These are phyloP conservation scores for Heteropelma amictum DNA, from an alignment of 2,888 invertebrate species.

Conservation along the genomic window DNA sequence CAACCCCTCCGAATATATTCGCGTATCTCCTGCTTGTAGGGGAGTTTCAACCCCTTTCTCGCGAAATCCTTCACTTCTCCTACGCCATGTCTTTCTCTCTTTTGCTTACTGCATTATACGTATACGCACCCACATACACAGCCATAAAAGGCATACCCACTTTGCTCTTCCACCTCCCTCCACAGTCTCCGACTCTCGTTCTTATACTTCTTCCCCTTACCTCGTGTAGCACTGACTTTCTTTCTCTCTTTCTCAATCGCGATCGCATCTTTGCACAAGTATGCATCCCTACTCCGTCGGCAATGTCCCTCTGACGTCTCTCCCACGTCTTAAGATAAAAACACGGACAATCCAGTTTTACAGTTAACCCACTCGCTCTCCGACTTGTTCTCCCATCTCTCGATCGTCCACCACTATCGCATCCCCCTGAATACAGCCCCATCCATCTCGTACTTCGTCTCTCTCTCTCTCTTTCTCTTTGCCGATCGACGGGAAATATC, in stretches of 20 bases:
- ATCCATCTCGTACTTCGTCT: conserved; percentile 39
- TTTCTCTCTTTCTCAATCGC: conserved; percentile 6
- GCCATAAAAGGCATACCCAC: conserved; percentile 43
- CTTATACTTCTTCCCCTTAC: conserved; percentile 43
- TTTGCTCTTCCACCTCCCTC: conserved; percentile 58
- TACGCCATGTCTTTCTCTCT: conserved; percentile 21
- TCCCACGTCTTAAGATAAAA: conserved; percentile 76
- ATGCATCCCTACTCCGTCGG: conserved; percentile 20
- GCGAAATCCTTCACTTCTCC: conserved; percentile 56
- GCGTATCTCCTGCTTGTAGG: conserved; percentile 41
- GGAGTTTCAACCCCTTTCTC: conserved; percentile 57
- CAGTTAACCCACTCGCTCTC: conserved; percentile 73
- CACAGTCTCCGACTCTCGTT: conserved; percentile 57
- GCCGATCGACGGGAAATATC: conserved; percentile 54
- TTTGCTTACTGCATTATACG: not conserved
- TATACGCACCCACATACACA: not conserved
- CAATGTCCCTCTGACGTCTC: conserved; percentile 59
- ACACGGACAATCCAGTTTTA: conserved; percentile 76
- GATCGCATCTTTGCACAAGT: not conserved
- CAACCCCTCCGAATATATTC: conserved; percentile 52
- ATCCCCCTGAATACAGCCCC: conserved; percentile 7
- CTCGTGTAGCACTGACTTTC: no score
- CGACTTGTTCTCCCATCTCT: conserved; percentile 57
- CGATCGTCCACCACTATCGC: conserved; percentile 35
- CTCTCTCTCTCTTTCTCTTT: conserved; percentile 43